phyloP scores from a whole-genome alignment of 2,113 vertebrate species.

The Pollimyrus isidori region DNA sequence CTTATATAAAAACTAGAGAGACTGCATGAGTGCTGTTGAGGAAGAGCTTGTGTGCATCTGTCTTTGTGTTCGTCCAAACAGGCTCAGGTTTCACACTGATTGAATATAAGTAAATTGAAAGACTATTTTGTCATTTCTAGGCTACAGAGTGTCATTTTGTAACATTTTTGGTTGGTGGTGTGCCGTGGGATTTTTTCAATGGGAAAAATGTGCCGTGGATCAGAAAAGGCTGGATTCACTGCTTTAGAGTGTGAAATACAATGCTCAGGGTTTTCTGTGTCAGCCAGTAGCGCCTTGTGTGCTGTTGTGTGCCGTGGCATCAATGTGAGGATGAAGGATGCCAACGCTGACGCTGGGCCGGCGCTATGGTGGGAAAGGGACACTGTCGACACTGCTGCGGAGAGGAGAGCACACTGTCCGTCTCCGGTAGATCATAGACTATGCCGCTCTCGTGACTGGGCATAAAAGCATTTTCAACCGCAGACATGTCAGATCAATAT shows the following conservation, averaged over 20 bases:
- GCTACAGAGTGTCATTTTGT: too few relatives aligned
- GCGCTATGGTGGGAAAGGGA: neutral
- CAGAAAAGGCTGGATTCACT: too few relatives aligned
- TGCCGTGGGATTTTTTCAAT: too few relatives aligned
- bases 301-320: neutral
- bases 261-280: neutral
- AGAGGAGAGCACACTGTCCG: neutral
- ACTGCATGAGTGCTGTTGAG: too few relatives aligned
- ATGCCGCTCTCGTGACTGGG: neutral
- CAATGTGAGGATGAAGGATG: neutral
- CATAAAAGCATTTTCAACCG: neutral
- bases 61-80: too few relatives aligned
- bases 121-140: too few relatives aligned
- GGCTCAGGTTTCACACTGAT: too few relatives aligned
- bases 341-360: neutral
- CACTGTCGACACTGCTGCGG: neutral
- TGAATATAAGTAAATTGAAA: too few relatives aligned
- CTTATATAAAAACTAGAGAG: too few relatives aligned
- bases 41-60: too few relatives aligned
- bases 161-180: too few relatives aligned
- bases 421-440: neutral
- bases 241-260: neutral
- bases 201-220: too few relatives aligned
- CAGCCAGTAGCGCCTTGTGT: neutral
- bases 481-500: neutral